Evolutionary conservation across 2,797 vertebrate species (phyloP).

Genomic region (Liasis olivaceus): DNA sequence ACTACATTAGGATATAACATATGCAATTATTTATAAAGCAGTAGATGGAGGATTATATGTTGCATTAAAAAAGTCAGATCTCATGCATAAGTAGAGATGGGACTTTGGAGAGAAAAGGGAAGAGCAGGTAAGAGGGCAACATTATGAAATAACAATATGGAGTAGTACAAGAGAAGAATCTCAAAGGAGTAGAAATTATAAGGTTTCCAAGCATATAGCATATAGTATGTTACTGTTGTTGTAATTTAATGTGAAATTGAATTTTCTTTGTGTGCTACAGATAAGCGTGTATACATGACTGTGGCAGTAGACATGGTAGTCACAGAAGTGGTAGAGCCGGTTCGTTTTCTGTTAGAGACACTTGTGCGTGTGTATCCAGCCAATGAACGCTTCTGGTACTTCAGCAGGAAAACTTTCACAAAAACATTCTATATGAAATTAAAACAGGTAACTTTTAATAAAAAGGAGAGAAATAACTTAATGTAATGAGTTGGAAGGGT

Average conservation of each 20-base stretch:
- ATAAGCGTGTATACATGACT: constrained; percentile 93
- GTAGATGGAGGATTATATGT: neutral
- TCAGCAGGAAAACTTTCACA: constrained; percentile 94
- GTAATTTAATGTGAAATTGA: neutral
- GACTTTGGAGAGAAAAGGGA: neutral
- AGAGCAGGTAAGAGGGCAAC: neutral
- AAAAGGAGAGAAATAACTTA: neutral
- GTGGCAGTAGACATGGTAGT: constrained; percentile 97
- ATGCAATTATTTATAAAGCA: neutral
- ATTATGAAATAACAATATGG: neutral
- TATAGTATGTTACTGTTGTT: neutral
- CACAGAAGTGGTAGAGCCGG: constrained; percentile 93
- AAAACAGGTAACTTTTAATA: constrained; percentile 76
- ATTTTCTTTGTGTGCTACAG: constrained; percentile 66
- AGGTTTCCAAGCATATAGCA: neutral
- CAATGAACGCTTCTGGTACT: constrained; percentile 98
- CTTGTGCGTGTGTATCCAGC: constrained; percentile 91
- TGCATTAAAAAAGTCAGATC: neutral
- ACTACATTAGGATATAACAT: neutral
- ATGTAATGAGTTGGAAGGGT: neutral
- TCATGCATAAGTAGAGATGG: neutral
- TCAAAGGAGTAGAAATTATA: neutral
- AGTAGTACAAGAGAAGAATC: neutral
- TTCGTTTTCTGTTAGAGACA: constrained; percentile 92
- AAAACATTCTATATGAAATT: constrained; percentile 95